Base-by-base conservation (phyloP, 1,140 invertebrate genomes). In the Drosophila paulistorum region DNA sequence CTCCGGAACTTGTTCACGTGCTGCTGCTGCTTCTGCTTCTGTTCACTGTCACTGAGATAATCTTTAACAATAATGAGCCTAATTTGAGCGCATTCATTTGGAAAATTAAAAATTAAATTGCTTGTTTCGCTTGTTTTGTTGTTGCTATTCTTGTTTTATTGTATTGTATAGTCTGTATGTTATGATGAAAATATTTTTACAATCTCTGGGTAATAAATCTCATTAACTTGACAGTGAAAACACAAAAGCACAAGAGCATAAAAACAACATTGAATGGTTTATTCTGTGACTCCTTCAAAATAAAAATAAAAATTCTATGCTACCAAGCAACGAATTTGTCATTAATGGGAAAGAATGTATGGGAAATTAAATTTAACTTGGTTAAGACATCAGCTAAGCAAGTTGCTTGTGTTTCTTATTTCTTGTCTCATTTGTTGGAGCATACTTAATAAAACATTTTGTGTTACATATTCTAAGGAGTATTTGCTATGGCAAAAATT, bases 61-160 rank as follows among this genome's bases (percentile, higher is more conserved):
- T 89, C 74, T 65, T 58, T 33, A 51, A 74, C 71, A 89, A 66
- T 79, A 87, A 89, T 86, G 77, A 84, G 84, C 84, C 84, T 81
- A 84, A 90, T 90, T 89, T 90, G 80, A 5, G 37, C 74, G 84
- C 84, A 90, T 89, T 89, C 84, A 90, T 81, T 89, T 90, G 84
- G 84, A 89, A 89, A 89, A 89, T 89, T 89, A 89, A 89, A 89
- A 89, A 89, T 89, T 89, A 89, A 89, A 89, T 89, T 90, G 84
- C 84, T 90, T 89, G 84, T 89, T 66, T 84, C 74, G 80, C 57
- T 84, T 51, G 20, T 77, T 69, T 61, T 58, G 7, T 65, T 54
- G 9, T 17, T 61, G 48, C 45, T 55, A 3, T 60, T 70, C 17
- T 17, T 14, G 30, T 39, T 7, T 30, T 30, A 6, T 30, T 30